A percentile compares a stretch with the other conserved stretches of the same genome.
Evolutionary conservation across 1,140 invertebrate species (phyloP).

Genomic region (Lepidurus packardi): DNA sequence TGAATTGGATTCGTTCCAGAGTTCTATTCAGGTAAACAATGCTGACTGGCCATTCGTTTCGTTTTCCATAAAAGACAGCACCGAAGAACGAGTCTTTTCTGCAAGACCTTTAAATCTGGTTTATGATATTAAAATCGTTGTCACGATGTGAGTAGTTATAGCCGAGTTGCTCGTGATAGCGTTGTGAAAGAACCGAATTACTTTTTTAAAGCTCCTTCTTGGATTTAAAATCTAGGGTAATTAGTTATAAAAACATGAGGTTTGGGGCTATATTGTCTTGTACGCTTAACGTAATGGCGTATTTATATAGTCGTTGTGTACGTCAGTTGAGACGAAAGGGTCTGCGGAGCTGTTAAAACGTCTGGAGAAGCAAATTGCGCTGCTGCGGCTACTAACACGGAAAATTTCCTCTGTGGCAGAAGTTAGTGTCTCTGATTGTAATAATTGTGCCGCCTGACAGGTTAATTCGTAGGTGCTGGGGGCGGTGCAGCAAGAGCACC

Average conservation of each 20-base stretch:
- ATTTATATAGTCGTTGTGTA: constrained; percentile 39
- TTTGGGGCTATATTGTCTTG: too few species aligned
- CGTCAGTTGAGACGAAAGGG: constrained; percentile 39
- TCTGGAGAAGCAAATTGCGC: constrained; percentile 46
- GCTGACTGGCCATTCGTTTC: too few species aligned
- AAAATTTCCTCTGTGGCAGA: constrained; percentile 48
- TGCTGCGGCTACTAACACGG: constrained; percentile 45
- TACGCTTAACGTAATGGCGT: neutral
- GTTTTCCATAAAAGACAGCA: too few species aligned
- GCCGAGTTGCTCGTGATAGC: constrained; percentile 26
- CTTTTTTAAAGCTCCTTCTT: constrained; percentile 35
- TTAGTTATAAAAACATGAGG: too few species aligned
- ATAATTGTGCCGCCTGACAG: neutral
- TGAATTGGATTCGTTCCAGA: constrained; percentile 46
- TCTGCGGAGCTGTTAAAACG: constrained; percentile 44
- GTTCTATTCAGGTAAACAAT: constrained; percentile 42
- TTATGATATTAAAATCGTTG: neutral
- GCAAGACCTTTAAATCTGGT: neutral
- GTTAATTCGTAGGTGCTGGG: constrained; percentile 42
- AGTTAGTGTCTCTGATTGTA: constrained; percentile 38
- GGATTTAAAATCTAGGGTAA: too few species aligned
- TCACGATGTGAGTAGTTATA: constrained; percentile 34
- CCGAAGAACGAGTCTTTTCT: neutral
- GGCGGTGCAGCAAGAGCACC: constrained; percentile 51
- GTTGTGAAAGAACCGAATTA: constrained; percentile 38